Conservation (phyloP, 2,888 invertebrate genomes). For the Morinoia aosen region DNA sequence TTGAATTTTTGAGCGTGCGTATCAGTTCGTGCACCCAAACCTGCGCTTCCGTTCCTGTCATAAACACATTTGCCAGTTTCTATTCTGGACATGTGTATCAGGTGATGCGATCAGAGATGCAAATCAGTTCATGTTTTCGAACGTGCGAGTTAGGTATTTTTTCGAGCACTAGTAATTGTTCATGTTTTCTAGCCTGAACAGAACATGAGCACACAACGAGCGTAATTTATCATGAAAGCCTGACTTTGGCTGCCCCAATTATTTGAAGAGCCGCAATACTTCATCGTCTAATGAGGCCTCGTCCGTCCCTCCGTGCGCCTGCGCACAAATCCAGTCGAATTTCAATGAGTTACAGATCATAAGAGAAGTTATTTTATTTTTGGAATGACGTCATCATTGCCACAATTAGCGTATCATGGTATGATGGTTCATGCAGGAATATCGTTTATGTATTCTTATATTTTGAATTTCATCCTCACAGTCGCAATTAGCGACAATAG, state of each 20-base stretch:
- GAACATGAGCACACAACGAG: neutral
- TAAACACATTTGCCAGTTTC: too few species aligned
- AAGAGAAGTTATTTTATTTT: neutral
- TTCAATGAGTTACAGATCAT: neutral
- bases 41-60: too few species aligned
- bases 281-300: neutral
- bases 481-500: neutral
- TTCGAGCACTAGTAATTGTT: too few species aligned
- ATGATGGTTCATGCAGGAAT: too few species aligned
- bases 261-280: neutral
- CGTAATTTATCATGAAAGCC: neutral
- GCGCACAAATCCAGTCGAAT: neutral
- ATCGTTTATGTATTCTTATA: neutral
- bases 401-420: too few species aligned
- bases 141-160: too few species aligned
- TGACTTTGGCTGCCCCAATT: neutral
- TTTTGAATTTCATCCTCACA: neutral
- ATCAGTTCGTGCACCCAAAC: too few species aligned
- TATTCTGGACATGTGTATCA: too few species aligned
- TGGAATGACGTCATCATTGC: neutral
- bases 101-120: too few species aligned
- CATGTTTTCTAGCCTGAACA: too few species aligned
- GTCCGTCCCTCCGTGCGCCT: neutral
- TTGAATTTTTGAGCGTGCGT: too few species aligned
- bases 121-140: too few species aligned